Percentiles rank a stretch among this genome's conserved stretches.
Conservation (phyloP, 2,113 vertebrate genomes). For the Megatriorchis doriae region DNA sequence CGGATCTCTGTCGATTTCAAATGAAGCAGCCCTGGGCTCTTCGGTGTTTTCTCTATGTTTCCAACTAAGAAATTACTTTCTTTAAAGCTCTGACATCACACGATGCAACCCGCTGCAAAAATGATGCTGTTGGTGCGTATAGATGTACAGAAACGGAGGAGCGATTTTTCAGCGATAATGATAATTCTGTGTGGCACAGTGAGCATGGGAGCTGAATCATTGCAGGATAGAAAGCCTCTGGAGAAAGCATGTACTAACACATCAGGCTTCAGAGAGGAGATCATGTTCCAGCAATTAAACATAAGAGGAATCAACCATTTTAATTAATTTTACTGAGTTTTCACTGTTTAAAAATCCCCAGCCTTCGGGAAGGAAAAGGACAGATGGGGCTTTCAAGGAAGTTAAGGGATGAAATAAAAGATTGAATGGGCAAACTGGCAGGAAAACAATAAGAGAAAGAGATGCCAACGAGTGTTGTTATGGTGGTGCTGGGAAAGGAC, state of each 20-base stretch:
- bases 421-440: not conserved
- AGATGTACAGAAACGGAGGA: not conserved
- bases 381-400: not conserved
- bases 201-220: not conserved
- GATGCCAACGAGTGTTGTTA: not conserved
- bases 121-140: not conserved
- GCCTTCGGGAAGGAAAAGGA: not conserved
- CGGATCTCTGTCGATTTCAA: not conserved
- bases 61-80: constrained; percentile 5
- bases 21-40: not conserved
- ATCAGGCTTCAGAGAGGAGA: not conserved
- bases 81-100: constrained; percentile 39
- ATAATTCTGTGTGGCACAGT: not conserved
- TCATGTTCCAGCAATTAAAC: not conserved
- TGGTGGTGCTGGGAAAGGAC: not conserved
- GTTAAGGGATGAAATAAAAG: not conserved
- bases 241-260: not conserved
- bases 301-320: not conserved
- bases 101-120: constrained; percentile 65
- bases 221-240: not conserved
- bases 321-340: not conserved
- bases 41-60: not conserved
- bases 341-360: not conserved
- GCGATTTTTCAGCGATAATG: not conserved
- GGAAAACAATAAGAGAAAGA: not conserved